These are phyloP conservation scores for Ecdyonurus torrentis DNA, from an alignment of 2,888 invertebrate genomes.

Conservation along the genomic window DNA sequence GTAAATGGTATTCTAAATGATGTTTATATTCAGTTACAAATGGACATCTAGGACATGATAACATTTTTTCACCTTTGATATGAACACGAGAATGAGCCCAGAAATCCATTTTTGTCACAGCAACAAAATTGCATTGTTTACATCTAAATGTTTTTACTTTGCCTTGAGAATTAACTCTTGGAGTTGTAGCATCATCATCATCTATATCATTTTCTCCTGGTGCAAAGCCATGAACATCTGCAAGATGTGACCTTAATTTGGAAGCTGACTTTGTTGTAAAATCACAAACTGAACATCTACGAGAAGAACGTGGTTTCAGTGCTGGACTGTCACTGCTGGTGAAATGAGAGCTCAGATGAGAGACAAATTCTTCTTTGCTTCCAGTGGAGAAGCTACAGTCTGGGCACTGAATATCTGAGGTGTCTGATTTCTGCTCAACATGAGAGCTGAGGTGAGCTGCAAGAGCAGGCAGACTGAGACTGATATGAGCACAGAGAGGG, in stretches of 20 bases:
- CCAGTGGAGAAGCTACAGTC: not conserved
- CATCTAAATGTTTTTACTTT: conserved; percentile 75
- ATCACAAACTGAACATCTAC: conserved; percentile 35
- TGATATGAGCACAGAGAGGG: conserved; percentile 31
- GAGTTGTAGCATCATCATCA: conserved; percentile 26
- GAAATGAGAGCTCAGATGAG: conserved; percentile 28
- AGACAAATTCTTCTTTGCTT: conserved; percentile 6
- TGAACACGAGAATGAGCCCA: conserved; percentile 85
- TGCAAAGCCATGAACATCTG: conserved; percentile 27
- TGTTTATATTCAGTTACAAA: conserved; percentile 99
- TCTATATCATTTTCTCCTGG: not conserved
- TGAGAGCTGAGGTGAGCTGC: conserved; percentile 3
- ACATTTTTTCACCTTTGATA: conserved; percentile 81
- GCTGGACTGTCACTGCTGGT: conserved; percentile 30
- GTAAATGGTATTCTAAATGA: conserved; percentile 90
- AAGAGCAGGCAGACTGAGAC: conserved; percentile 23
- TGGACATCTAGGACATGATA: conserved; percentile 81
- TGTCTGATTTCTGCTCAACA: not conserved
- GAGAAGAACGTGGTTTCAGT: conserved; percentile 26
- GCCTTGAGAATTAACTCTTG: conserved; percentile 57
- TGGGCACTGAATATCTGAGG: not conserved
- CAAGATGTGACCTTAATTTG: conserved; percentile 29
- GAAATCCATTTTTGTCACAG: conserved; percentile 75
- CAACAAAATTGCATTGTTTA: conserved; percentile 76
- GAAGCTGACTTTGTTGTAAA: conserved; percentile 34